Percentiles rank a stretch among this genome's conserved stretches.
These are phyloP conservation scores for Malurus leucopterus DNA, from an alignment of 2,797 vertebrate genomes.

Conservation along the genomic window DNA sequence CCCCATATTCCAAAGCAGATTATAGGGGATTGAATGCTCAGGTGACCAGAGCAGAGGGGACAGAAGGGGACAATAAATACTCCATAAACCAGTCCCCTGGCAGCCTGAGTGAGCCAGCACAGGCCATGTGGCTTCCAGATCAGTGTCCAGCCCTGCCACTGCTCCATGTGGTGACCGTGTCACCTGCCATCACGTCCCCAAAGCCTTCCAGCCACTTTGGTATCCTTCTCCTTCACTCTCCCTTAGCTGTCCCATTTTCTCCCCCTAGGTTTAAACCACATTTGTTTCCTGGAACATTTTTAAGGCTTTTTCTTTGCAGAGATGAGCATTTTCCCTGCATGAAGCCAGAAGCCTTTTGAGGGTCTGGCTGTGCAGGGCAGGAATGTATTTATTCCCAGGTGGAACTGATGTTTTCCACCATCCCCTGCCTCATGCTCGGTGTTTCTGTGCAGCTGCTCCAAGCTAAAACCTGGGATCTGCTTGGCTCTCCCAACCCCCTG, in stretches of 20 bases:
- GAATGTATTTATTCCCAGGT: neutral
- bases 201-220: neutral
- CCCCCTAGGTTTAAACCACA: neutral
- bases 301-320: neutral
- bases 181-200: neutral
- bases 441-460: neutral
- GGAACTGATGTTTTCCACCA: neutral
- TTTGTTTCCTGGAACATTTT: neutral
- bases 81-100: rapidly evolving
- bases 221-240: neutral
- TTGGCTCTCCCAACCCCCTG: neutral
- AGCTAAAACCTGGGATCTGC: neutral
- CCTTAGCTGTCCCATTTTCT: neutral
- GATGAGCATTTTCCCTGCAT: neutral
- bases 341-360: neutral
- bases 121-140: neutral
- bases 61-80: neutral
- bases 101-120: neutral
- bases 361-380: neutral
- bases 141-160: neutral
- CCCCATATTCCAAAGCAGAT: neutral
- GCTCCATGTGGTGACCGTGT: neutral
- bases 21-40: neutral
- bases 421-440: rapidly evolving
- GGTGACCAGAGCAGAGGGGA: neutral